These are phyloP conservation scores for Triops cancriformis DNA, from an alignment of 1,140 invertebrate species.

Conservation along the genomic window DNA sequence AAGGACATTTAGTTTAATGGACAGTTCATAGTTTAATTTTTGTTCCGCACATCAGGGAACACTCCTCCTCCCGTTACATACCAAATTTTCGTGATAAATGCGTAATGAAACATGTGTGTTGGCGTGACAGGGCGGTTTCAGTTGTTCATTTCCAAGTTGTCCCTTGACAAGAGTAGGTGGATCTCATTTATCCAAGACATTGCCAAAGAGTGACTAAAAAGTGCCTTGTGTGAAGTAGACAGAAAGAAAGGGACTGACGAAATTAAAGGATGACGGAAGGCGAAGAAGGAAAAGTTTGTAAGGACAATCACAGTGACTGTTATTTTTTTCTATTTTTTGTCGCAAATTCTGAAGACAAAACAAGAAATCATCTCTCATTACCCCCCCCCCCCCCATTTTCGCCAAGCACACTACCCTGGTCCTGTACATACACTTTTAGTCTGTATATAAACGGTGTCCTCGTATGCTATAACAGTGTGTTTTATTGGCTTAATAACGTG, in stretches of 20 bases:
- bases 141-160: background rate
- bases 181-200: conserved; percentile 12
- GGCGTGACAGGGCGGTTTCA: background rate
- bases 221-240: background rate
- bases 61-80: background rate
- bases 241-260: background rate
- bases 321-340: background rate
- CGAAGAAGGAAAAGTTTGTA: background rate
- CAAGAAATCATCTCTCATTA: conserved; percentile 1
- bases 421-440: conserved; percentile 7
- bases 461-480: background rate
- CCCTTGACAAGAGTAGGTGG: background rate
- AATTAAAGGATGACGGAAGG: background rate
- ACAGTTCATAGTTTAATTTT: background rate
- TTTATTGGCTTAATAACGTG: too few species aligned
- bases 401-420: conserved; percentile 8
- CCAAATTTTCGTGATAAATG: background rate
- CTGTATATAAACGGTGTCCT: conserved; percentile 13
- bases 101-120: background rate
- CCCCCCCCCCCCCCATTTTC: background rate
- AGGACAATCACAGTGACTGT: background rate
- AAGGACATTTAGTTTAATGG: conserved; percentile 29
- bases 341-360: background rate
- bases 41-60: background rate
- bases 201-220: conserved; percentile 11